Evolutionary conservation across 2,797 vertebrate genomes (phyloP).

Genomic region (Alosa sapidissima): DNA sequence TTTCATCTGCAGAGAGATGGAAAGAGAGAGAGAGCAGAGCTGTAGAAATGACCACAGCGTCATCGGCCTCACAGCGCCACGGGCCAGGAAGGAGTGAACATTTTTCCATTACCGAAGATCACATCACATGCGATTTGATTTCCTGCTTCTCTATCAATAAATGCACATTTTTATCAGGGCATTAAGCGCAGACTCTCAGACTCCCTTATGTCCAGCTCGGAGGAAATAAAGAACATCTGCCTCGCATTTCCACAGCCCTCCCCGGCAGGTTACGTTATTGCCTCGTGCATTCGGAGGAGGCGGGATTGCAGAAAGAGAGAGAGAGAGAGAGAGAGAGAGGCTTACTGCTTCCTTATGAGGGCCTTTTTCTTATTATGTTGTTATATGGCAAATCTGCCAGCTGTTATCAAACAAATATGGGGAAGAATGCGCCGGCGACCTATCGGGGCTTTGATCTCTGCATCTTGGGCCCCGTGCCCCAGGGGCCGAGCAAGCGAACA

Average conservation of each 20-base stretch:
- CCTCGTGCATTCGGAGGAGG: conserved; percentile 52
- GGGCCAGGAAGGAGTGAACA: conserved; percentile 8
- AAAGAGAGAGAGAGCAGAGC: not conserved
- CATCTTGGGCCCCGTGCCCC: conserved; percentile 52
- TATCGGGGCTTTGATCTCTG: conserved; percentile 69
- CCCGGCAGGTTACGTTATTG: conserved; percentile 52
- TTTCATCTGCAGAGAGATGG: not conserved
- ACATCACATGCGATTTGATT: conserved; percentile 52
- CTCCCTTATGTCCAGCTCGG: conserved; percentile 44
- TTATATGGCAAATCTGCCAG: conserved; percentile 59
- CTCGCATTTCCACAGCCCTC: conserved; percentile 53
- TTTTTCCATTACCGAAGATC: conserved; percentile 37
- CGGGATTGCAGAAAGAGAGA: conserved; percentile 28
- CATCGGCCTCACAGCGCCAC: not conserved
- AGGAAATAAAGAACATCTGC: conserved; percentile 60
- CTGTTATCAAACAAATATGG: conserved; percentile 66
- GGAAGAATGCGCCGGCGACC: conserved; percentile 61
- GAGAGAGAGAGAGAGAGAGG: conserved; percentile 42
- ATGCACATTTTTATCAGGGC: conserved; percentile 47
- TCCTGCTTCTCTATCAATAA: conserved; percentile 51
- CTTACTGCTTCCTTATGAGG: conserved; percentile 53
- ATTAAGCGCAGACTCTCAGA: conserved; percentile 53
- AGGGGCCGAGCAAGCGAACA: conserved; percentile 10
- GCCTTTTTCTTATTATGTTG: conserved; percentile 59
- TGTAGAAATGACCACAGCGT: not conserved